phyloP scores from a whole-genome alignment of 2,888 invertebrate genomes.

The Parthenolecanium corni region DNA sequence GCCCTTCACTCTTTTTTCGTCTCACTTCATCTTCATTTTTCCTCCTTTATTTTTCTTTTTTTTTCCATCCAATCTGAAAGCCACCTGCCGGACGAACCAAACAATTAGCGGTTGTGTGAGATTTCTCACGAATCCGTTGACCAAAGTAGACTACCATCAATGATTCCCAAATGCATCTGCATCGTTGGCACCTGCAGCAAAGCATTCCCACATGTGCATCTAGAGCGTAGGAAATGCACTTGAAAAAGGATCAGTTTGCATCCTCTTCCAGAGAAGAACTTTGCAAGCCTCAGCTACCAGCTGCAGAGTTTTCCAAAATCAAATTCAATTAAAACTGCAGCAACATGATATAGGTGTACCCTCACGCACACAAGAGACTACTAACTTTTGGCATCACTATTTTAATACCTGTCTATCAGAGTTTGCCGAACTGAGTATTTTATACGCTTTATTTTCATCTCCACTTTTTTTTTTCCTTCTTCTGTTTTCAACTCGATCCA shows the following conservation, averaged over 20 bases:
- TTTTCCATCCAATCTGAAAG: not conserved
- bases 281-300: too few species aligned
- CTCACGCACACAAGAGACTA: not conserved
- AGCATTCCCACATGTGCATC: not conserved
- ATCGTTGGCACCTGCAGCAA: not conserved
- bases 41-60: not conserved
- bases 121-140: constrained; percentile 27
- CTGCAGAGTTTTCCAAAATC: too few species aligned
- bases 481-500: not conserved
- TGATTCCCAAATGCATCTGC: constrained; percentile 14
- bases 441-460: not conserved
- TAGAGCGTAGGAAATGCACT: not conserved
- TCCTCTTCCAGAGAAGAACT: too few species aligned
- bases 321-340: not conserved
- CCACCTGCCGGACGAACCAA: constrained; percentile 16
- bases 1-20: not conserved
- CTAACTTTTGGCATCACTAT: not conserved
- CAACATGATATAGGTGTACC: too few species aligned
- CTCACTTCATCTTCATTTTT: not conserved
- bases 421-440: not conserved
- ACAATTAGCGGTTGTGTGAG: constrained; percentile 26
- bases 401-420: not conserved
- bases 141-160: constrained; percentile 19
- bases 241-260: too few species aligned
- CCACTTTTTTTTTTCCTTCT: not conserved